Base-by-base conservation (phyloP, 1,140 invertebrate genomes). In the Lethrus apterus region DNA sequence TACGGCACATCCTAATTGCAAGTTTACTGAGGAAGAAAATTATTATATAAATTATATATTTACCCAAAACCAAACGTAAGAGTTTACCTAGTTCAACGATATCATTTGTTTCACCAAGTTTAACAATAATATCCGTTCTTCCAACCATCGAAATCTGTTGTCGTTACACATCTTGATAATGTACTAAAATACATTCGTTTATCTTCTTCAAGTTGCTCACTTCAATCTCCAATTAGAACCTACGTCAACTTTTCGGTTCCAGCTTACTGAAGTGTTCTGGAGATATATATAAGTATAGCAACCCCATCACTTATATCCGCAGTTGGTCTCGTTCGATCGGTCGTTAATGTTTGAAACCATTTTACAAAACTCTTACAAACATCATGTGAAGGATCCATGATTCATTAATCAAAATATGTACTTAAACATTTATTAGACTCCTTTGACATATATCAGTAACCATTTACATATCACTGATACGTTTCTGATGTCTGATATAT, bases 161-260 rank as follows among this genome's bases (percentile, higher is more conserved):
- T 57, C 83, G 89, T 31, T 93, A 72, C 24, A 83, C 78, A 66
- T 95, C 91, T 50, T 84, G 79, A 67, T 93, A 93, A 65, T 87
- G 95, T 65, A 93, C 90, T 52, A 86, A 79, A 40, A 94, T 79
- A 42, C 82, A 81, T 65, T 93, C 88, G 13, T 91, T 68, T 45
- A 95, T 89, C 69, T 94, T 94, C 59, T 93, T 93, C 46, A 95
- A 71, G 70, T 96, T 95, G 68, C 88, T 93, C 52, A 92, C 87
- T 72, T 90, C 3, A 95, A 61, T 52, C 89, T 73, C 89, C 90
- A 94, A 64, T 92, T 93, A 49, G 76, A 75, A 9, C 80, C 81
- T 9, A 85, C 81, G 64, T 89, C 88, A 11, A 74, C 74, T 91
- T 75, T 93, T 94, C 0, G 78, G 75, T 51, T 92, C 92, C 26